These are phyloP conservation scores for Fulmarus glacialis DNA, from an alignment of 2,113 vertebrate species.

Conservation along the genomic window DNA sequence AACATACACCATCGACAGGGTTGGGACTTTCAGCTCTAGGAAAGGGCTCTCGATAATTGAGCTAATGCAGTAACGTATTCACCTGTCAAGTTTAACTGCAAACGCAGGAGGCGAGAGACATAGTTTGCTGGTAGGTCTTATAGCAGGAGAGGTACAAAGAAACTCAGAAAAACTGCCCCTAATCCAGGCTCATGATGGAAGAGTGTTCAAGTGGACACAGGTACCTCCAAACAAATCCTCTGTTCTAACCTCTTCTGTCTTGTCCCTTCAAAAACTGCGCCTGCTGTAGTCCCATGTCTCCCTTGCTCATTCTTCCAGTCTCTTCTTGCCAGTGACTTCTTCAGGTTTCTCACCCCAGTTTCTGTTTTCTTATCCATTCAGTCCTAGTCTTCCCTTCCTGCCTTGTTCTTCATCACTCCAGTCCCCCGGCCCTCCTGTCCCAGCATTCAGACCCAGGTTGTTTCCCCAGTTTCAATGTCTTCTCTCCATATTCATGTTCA, in stretches of 20 bases:
- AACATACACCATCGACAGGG: neutral
- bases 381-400: neutral
- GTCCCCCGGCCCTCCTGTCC: rapidly evolving
- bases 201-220: neutral
- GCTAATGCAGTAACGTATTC: neutral
- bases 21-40: neutral
- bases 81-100: neutral
- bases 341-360: neutral
- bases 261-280: neutral
- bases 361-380: neutral
- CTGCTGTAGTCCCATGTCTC: neutral
- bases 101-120: neutral
- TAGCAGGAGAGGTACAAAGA: neutral
- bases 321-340: neutral
- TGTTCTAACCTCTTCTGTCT: neutral
- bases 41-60: neutral
- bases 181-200: neutral
- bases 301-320: neutral
- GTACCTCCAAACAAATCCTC: neutral
- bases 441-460: neutral
- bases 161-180: neutral
- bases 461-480: neutral
- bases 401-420: neutral
- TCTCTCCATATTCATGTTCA: neutral
- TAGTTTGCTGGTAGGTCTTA: neutral